Conservation (phyloP, 64 coral and sea anemone species). For the Orbicella faveolata region DNA sequence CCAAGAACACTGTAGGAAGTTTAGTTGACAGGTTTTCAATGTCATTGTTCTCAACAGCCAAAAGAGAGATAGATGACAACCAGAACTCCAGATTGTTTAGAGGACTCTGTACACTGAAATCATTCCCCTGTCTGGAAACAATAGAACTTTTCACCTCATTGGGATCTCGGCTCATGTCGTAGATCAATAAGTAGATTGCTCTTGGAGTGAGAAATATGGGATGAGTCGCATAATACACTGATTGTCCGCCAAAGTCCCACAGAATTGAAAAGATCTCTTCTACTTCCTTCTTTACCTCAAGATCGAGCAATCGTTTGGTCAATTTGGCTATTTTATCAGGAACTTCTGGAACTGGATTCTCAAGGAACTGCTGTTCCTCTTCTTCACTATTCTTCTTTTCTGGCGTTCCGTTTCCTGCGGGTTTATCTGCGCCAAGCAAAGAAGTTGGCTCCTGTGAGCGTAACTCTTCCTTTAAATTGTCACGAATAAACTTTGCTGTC, state of each 20-base stretch:
- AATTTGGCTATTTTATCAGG: too few species aligned
- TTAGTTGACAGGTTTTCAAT: too few species aligned
- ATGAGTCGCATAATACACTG: background rate
- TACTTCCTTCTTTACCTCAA: too few species aligned
- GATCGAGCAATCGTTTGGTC: too few species aligned
- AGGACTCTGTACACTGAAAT: background rate
- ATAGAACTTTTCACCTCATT: background rate
- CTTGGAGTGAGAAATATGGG: background rate
- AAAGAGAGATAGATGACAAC: background rate
- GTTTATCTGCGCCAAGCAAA: too few species aligned
- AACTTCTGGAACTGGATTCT: too few species aligned
- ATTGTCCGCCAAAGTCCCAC: background rate
- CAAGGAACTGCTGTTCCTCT: too few species aligned
- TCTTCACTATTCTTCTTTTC: too few species aligned
- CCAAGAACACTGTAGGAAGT: background rate
- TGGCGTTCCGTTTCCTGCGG: too few species aligned
- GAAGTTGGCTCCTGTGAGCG: too few species aligned
- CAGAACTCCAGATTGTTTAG: background rate
- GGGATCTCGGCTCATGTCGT: constrained; percentile 3
- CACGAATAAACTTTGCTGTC: too few species aligned
- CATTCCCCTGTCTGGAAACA: background rate
- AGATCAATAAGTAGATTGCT: background rate
- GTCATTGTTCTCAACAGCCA: background rate
- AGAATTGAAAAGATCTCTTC: background rate
- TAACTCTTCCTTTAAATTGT: too few species aligned